Evolutionary conservation across 2,797 vertebrate species (phyloP).

Genomic region (Lagocephalus sceleratus): DNA sequence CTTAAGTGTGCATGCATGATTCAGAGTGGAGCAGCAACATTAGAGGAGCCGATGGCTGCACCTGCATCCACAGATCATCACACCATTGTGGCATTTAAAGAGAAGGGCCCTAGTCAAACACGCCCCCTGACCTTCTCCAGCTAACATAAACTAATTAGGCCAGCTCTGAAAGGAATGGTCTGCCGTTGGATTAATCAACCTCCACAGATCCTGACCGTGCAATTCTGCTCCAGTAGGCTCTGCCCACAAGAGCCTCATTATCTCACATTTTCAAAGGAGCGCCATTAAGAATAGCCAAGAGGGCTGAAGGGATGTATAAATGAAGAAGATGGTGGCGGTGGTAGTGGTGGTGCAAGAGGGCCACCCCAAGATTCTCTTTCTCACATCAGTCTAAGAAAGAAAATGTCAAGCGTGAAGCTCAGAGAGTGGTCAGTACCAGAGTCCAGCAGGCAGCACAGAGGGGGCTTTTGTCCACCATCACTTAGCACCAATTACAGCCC

Average conservation of each 20-base stretch:
- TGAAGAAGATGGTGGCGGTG: constrained; percentile 54
- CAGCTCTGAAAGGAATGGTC: constrained; percentile 76
- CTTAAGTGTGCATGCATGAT: constrained; percentile 76
- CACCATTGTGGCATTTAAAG: constrained; percentile 92
- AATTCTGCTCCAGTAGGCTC: constrained; percentile 59
- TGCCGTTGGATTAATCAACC: constrained; percentile 80
- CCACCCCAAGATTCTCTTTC: constrained; percentile 68
- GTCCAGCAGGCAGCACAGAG: constrained; percentile 79
- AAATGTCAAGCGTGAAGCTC: constrained; percentile 78
- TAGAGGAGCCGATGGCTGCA: constrained; percentile 82
- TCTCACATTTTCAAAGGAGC: constrained; percentile 78
- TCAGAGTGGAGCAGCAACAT: constrained; percentile 78
- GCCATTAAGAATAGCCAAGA: constrained; percentile 52
- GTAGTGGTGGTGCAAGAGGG: constrained; percentile 63
- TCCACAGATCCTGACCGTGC: constrained; percentile 73
- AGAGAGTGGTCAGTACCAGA: constrained; percentile 69
- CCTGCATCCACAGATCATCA: constrained; percentile 90
- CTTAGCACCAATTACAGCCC: constrained; percentile 93
- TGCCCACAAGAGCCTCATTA: constrained; percentile 78
- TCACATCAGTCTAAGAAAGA: constrained; percentile 68
- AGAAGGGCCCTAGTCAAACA: constrained; percentile 80
- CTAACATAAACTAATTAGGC: constrained; percentile 98
- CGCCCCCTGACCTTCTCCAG: constrained; percentile 91
- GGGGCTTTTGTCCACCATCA: constrained; percentile 86
- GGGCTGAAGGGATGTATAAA: constrained; percentile 56